Conservation (phyloP, 2,888 invertebrate genomes). For the Drosophila infuscata region DNA sequence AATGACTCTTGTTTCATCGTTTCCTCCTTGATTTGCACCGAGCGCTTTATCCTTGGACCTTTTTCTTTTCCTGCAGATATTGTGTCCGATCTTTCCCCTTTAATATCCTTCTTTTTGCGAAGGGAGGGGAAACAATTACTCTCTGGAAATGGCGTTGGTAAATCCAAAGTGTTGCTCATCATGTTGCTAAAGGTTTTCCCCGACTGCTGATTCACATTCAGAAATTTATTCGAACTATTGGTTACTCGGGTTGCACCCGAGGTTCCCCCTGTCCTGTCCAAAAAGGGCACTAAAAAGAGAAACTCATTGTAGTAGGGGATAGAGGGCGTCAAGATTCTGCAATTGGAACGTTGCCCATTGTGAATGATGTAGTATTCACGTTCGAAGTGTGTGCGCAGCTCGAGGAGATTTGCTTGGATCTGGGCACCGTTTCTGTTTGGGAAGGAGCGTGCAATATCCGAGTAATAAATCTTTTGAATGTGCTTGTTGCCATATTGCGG, state of each 20-base stretch:
- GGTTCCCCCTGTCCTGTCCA: background rate
- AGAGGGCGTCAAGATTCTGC: conserved; percentile 30
- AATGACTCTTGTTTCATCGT: background rate
- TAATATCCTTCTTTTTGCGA: background rate
- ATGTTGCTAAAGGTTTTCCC: background rate
- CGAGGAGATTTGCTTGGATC: conserved; percentile 30
- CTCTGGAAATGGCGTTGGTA: background rate
- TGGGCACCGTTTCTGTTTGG: conserved; percentile 15
- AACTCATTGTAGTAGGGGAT: conserved; percentile 62
- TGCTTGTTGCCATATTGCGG: conserved; percentile 46
- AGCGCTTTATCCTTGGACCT: too few relatives aligned
- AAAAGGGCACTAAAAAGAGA: conserved; percentile 54
- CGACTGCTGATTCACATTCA: background rate
- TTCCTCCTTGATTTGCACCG: background rate
- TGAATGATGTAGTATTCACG: conserved; percentile 50
- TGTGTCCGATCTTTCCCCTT: background rate
- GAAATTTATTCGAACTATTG: background rate
- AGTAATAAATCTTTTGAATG: conserved; percentile 46
- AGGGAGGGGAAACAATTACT: background rate
- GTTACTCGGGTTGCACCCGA: background rate
- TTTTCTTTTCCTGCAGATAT: background rate
- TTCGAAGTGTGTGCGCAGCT: conserved; percentile 48
- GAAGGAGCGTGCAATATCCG: conserved; percentile 45
- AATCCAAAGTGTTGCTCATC: background rate
- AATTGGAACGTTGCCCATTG: conserved; percentile 12